A percentile compares a stretch with the other conserved stretches of the same genome.
phyloP scores from a whole-genome alignment of 37 sponge, comb jelly and placozoan species.

The Corticium candelabrum region DNA sequence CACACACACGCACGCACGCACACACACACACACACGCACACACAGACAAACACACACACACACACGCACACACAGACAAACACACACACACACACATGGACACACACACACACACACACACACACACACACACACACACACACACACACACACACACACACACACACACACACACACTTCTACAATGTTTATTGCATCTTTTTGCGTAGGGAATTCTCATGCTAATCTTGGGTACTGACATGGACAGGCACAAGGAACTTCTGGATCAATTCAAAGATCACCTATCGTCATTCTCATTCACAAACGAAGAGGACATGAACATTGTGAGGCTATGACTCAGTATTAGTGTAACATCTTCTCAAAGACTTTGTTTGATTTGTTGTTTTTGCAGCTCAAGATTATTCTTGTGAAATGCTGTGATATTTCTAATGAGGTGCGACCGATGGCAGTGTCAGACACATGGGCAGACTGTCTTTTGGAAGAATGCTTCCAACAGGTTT shows the following conservation, averaged over 20 bases:
- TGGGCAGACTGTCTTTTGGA: conserved; percentile 84
- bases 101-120: too few relatives aligned
- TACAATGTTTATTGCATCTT: neutral
- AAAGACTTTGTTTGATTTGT: too few relatives aligned
- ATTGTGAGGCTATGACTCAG: too few relatives aligned
- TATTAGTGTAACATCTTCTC: too few relatives aligned
- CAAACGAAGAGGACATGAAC: conserved; percentile 34
- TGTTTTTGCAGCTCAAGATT: conserved; percentile 36
- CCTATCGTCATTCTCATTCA: conserved; percentile 12
- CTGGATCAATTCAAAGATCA: conserved; percentile 34
- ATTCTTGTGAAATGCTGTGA: conserved; percentile 79
- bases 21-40: too few relatives aligned
- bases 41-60: too few relatives aligned
- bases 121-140: too few relatives aligned
- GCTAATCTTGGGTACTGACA: conserved; percentile 79
- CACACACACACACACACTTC: too few relatives aligned
- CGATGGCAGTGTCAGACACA: conserved; percentile 66
- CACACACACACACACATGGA: too few relatives aligned
- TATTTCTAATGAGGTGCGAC: conserved; percentile 79
- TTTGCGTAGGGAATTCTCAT: conserved; percentile 61
- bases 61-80: too few relatives aligned
- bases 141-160: too few relatives aligned
- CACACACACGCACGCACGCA: too few relatives aligned
- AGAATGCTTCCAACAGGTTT: conserved; percentile 69
- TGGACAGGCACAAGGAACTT: conserved; percentile 60